Percentiles rank a stretch among this genome's conserved stretches.
Conservation (phyloP, 1,140 invertebrate species). For the Lepidurus apus region DNA sequence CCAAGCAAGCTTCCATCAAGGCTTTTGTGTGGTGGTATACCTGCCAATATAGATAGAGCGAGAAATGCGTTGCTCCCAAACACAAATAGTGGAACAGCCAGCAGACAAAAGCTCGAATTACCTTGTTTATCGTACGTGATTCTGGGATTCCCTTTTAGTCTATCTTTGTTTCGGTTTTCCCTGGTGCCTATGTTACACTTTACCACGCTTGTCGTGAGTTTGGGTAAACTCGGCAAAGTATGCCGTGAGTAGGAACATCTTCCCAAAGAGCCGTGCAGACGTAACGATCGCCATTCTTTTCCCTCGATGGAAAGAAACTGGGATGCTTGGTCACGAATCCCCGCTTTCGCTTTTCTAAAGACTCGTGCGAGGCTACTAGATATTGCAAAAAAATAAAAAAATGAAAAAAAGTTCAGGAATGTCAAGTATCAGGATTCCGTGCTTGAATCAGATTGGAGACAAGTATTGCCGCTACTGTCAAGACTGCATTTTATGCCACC, state of each 20-base stretch:
- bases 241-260: neutral
- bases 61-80: neutral
- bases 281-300: constrained; percentile 15
- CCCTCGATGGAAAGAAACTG: neutral
- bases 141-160: neutral
- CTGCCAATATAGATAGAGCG: neutral
- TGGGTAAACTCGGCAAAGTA: neutral
- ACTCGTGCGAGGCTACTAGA: neutral
- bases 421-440: constrained; percentile 14
- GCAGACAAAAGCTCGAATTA: constrained; percentile 2
- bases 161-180: neutral
- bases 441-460: neutral
- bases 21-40: neutral
- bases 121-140: constrained; percentile 19
- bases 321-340: constrained; percentile 1
- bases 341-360: constrained; percentile 10
- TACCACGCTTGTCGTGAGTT: neutral
- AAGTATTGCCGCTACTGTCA: neutral
- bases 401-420: neutral
- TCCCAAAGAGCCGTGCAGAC: neutral
- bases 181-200: neutral
- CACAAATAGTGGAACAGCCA: too few species aligned
- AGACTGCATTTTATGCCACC: neutral
- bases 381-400: neutral
- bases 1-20: neutral